Evolutionary conservation across 2,113 vertebrate species (phyloP), one percentile per base, ranked within the genome.

Genomic region (Todiramphus saurophagus): DNA sequence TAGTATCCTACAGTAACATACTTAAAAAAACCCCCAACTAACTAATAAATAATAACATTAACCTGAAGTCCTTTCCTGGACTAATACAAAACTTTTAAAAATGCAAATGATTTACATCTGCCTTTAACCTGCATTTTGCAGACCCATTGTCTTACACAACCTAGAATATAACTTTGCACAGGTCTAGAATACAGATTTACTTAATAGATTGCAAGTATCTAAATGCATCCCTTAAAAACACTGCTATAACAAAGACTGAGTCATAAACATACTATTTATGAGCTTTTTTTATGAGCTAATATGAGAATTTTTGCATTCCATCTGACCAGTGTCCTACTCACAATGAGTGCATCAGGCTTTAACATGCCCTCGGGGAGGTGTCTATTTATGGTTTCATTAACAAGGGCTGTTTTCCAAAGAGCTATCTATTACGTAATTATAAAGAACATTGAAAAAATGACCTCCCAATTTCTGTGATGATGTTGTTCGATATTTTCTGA

Each of bases 301-400:
- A 91, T 60, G 50, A 74, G 5, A 56, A 41, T 92, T 91, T 96
- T 92, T 89, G 39, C 93, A 83, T 94, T 56, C 77, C 68, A 76
- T 75, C 44, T 81, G 82, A 89, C 27, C 21, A 84, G 62, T n/a
- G 48, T 95, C 35, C 82, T 87, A 70, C 83, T 82, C 64, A 60
- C 75, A 94, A 86, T 66, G 77, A 83, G 10, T 51, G 56, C 68
- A 86, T 74, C 3, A 43, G 82, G 59, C 33, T 93, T 89, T 82
- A 86, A 87, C 58, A 16, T 58, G 12, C 63, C 86, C 95, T 78
- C 67, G 33, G 84, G 88, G 66, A 88, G 72, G 41, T 74, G 51
- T 93, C 25, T 93, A 90, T 96, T 97, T 97, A 92, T 86, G 86
- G 89, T 90, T 51, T 97, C 93, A 84, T 95, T 97, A 97, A 96